phyloP scores from a whole-genome alignment of 1,140 invertebrate species.

The Campoletis sonorensis region DNA sequence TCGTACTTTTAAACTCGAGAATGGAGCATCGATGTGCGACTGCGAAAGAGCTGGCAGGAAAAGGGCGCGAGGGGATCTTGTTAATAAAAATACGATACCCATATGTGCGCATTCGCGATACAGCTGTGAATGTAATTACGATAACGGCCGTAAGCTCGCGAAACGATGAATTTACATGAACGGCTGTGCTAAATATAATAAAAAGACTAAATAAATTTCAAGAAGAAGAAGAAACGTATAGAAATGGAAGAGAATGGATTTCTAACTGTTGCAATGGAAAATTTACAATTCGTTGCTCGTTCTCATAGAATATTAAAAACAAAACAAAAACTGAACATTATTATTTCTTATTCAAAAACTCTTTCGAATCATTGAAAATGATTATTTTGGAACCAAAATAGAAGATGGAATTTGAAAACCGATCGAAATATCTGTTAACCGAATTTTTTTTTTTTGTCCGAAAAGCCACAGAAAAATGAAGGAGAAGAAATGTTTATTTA shows the following conservation, averaged over 20 bases:
- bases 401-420: too few species aligned
- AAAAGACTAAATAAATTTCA: slow-evolving; percentile 35
- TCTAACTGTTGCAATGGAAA: background rate
- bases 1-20: background rate
- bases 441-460: too few species aligned
- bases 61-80: slow-evolving; percentile 23
- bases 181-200: slow-evolving; percentile 48
- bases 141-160: slow-evolving; percentile 60
- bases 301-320: too few species aligned
- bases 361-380: too few species aligned
- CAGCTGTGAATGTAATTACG: slow-evolving; percentile 69
- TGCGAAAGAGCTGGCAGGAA: background rate
- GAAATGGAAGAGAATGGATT: background rate
- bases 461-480: too few species aligned
- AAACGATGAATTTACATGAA: slow-evolving; percentile 68
- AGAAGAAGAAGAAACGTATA: background rate
- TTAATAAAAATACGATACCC: slow-evolving; percentile 62
- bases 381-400: too few species aligned
- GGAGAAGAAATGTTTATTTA: too few species aligned
- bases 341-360: too few species aligned
- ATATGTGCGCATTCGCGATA: slow-evolving; percentile 58
- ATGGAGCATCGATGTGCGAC: background rate
- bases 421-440: too few species aligned
- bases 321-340: too few species aligned
- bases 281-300: background rate